Percentiles rank a stretch among this genome's conserved stretches.
Evolutionary conservation across 2,888 invertebrate species (phyloP).

Genomic region (Oscheius sp.): DNA sequence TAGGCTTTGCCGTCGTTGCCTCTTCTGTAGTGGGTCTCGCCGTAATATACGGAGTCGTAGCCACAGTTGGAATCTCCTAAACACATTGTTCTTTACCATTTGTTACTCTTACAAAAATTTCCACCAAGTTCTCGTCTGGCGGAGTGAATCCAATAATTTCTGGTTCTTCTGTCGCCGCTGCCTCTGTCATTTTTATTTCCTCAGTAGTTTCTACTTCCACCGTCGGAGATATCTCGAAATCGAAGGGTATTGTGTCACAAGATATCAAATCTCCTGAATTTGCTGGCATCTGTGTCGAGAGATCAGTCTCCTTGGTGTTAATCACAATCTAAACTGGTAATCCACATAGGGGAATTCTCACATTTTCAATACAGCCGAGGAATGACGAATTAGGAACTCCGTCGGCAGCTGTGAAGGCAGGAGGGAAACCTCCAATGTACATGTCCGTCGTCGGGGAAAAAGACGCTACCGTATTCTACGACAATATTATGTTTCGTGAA

Average conservation of each 20-base stretch:
- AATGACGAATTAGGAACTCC: conserved; percentile 54
- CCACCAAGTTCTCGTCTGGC: conserved; percentile 28
- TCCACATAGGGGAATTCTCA: background rate
- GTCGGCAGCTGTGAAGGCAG: conserved; percentile 54
- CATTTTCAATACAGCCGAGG: conserved; percentile 48
- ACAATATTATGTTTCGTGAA: background rate
- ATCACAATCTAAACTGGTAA: conserved; percentile 7
- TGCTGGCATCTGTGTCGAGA: background rate
- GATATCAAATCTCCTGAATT: conserved; percentile 22
- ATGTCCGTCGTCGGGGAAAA: conserved; percentile 55
- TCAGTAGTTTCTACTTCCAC: background rate
- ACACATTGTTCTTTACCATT: background rate
- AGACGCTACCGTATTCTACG: conserved; percentile 26
- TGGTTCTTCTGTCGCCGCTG: background rate
- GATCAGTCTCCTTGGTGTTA: conserved; percentile 19
- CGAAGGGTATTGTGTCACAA: conserved; percentile 4
- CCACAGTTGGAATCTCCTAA: background rate
- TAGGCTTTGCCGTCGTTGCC: conserved; percentile 1
- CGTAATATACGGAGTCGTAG: conserved; percentile 32
- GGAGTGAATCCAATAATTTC: conserved; percentile 39
- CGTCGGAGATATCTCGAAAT: background rate
- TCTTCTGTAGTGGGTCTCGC: conserved; percentile 16
- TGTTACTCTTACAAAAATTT: background rate
- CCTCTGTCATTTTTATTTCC: background rate
- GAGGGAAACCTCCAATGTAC: conserved; percentile 66